A percentile compares a stretch with the other conserved stretches of the same genome.
These are phyloP conservation scores for Hydrotaea cyrtoneurina DNA, from an alignment of 2,888 invertebrate genomes.

Conservation along the genomic window DNA sequence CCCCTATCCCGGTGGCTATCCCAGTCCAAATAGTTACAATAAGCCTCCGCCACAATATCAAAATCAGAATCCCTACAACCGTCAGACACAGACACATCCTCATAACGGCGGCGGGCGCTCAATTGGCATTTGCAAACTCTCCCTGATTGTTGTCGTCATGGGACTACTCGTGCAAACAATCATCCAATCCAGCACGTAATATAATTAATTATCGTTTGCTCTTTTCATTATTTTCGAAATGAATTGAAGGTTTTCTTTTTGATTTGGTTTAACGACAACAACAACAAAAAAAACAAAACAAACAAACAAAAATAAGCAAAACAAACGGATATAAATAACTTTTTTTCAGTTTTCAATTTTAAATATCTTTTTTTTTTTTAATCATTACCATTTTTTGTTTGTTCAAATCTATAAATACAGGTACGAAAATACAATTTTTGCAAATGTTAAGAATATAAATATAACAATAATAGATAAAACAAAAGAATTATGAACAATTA, in stretches of 20 bases:
- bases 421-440: slow-evolving; percentile 47
- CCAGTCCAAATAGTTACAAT: slow-evolving; percentile 78
- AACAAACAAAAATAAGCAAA: slow-evolving; percentile 54
- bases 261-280: slow-evolving; percentile 10
- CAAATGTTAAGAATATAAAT: slow-evolving; percentile 35
- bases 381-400: neutral
- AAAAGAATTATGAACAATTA: neutral
- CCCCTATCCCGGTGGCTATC: slow-evolving; percentile 75
- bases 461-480: slow-evolving; percentile 29
- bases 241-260: neutral
- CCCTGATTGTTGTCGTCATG: slow-evolving; percentile 26
- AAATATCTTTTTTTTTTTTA: neutral
- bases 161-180: slow-evolving; percentile 36
- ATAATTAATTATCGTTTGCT: slow-evolving; percentile 47
- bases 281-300: slow-evolving; percentile 38
- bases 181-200: slow-evolving; percentile 69
- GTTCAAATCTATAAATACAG: slow-evolving; percentile 19
- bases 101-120: slow-evolving; percentile 48
- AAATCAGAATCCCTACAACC: slow-evolving; percentile 79
- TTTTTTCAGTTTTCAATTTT: slow-evolving; percentile 14
- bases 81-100: slow-evolving; percentile 78
- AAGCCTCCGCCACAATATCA: slow-evolving; percentile 80
- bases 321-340: slow-evolving; percentile 19
- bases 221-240: slow-evolving; percentile 18
- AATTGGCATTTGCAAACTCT: slow-evolving; percentile 38